These are phyloP conservation scores for Tethea ocularis DNA, from an alignment of 2,888 invertebrate species.

Conservation along the genomic window DNA sequence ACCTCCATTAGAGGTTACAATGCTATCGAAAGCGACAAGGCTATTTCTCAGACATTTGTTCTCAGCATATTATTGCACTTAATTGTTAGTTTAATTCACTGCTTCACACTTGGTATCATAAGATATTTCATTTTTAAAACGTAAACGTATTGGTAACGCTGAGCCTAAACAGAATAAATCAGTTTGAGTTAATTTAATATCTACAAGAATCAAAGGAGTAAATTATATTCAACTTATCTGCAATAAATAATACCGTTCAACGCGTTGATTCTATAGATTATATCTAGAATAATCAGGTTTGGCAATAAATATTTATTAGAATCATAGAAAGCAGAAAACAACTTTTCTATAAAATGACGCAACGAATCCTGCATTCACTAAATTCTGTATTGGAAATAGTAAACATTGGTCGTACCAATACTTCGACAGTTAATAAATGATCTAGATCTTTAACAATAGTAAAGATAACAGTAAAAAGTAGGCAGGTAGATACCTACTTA, in stretches of 20 bases:
- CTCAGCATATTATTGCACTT: no score
- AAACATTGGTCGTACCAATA: background rate
- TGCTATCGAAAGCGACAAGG: slow-evolving; percentile 4
- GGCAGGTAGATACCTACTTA: background rate
- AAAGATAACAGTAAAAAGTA: background rate
- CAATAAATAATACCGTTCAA: background rate
- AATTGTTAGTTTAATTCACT: background rate
- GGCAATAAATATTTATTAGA: background rate
- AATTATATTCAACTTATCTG: background rate
- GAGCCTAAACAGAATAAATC: no score
- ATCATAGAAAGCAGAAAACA: background rate
- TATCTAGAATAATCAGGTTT: background rate
- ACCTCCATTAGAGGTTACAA: background rate
- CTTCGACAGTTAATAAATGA: background rate
- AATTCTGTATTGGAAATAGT: background rate
- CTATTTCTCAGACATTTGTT: slow-evolving; percentile 4
- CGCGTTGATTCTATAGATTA: background rate
- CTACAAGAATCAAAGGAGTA: no score
- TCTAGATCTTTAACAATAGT: background rate
- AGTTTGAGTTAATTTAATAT: no score
- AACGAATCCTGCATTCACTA: background rate
- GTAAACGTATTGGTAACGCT: no score
- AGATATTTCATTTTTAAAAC: no score
- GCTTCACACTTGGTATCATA: background rate
- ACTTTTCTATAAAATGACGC: background rate